Evolutionary conservation across 23 tunicate species (phyloP).

Genomic region (Botrylloides violaceus): DNA sequence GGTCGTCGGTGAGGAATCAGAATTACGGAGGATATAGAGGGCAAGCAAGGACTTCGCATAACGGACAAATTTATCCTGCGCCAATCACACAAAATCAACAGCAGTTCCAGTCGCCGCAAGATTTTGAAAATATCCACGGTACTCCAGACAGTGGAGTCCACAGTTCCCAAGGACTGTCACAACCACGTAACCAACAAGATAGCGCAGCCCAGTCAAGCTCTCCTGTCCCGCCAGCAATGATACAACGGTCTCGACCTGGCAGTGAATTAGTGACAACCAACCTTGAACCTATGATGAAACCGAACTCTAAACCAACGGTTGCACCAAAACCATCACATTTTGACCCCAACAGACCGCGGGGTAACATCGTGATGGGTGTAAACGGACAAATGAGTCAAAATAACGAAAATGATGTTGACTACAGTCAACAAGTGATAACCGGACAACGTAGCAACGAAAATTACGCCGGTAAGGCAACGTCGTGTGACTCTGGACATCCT

Average conservation of each 20-base stretch:
- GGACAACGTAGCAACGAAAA: conserved; percentile 12
- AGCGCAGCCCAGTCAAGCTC: neutral
- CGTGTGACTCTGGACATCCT: conserved; percentile 84
- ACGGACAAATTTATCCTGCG: neutral
- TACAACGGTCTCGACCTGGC: conserved; percentile 16
- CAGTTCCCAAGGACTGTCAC: conserved; percentile 6
- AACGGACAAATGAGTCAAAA: conserved; percentile 1
- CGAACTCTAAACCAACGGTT: conserved; percentile 18
- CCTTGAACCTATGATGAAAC: conserved; percentile 3
- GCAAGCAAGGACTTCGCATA: neutral
- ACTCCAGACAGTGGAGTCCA: conserved; percentile 27
- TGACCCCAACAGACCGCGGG: conserved; percentile 1
- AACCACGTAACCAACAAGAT: conserved; percentile 1
- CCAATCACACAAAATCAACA: neutral
- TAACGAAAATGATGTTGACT: conserved; percentile 14
- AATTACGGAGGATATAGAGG: conserved; percentile 22
- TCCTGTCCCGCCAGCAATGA: neutral
- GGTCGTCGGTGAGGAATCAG: conserved; percentile 59
- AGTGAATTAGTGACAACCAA: conserved; percentile 3
- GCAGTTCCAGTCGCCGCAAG: neutral
- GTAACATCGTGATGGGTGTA: conserved; percentile 5
- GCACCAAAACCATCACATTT: conserved; percentile 20
- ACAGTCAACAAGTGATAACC: neutral
- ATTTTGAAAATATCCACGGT: conserved; percentile 12
- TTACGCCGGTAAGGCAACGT: conserved; percentile 47